Evolutionary conservation across 2,797 vertebrate genomes (phyloP).

Genomic region (Coranthus polyacanthus): DNA sequence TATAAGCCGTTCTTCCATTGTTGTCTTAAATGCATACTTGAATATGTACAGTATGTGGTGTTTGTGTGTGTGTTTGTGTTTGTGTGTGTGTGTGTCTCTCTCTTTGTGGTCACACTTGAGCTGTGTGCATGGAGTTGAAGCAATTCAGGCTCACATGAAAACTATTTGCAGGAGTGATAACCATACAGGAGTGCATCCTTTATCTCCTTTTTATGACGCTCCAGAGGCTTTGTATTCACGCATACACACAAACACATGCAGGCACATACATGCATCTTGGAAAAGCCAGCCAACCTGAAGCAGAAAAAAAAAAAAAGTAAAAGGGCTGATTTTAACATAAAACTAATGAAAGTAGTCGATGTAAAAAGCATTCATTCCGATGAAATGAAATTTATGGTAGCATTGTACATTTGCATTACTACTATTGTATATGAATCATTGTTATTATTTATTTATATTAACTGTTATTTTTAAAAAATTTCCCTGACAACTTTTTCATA

Average conservation of each 20-base stretch:
- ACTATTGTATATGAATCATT: not conserved
- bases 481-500: slow-evolving; percentile 30
- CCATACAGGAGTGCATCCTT: not conserved
- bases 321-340: slow-evolving; percentile 4
- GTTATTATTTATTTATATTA: not conserved
- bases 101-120: not conserved
- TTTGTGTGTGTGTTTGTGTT: not conserved
- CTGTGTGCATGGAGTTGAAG: not conserved
- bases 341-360: slow-evolving; percentile 21
- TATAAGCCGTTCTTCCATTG: not conserved
- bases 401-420: slow-evolving; percentile 7
- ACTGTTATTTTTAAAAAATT: slow-evolving; percentile 7
- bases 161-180: slow-evolving; percentile 11
- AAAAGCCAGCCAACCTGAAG: not conserved
- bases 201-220: slow-evolving; percentile 23
- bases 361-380: slow-evolving; percentile 30
- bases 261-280: not conserved
- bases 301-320: slow-evolving; percentile 13
- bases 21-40: not conserved
- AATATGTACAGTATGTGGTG: not conserved
- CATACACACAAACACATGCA: not conserved
- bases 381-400: slow-evolving; percentile 2
- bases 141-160: not conserved
- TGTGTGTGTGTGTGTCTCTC: slow-evolving; percentile 7
- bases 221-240: slow-evolving; percentile 6